Evolutionary conservation across 2,113 vertebrate species (phyloP).

Genomic region (Zingel zingel): DNA sequence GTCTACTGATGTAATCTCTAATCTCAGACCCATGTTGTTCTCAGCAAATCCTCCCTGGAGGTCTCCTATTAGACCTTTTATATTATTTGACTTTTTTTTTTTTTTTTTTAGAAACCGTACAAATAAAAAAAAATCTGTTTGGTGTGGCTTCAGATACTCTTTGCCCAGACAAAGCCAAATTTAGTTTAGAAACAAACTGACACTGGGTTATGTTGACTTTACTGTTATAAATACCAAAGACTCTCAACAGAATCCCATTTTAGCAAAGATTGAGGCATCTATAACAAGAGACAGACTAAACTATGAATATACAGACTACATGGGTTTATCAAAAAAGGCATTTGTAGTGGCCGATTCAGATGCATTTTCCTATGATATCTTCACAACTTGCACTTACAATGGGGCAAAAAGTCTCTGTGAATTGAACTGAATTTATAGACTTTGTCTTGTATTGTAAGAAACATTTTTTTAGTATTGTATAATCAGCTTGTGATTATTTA

Average conservation of each 20-base stretch:
- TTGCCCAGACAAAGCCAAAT: constrained; percentile 43
- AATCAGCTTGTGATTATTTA: background rate
- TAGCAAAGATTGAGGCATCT: constrained; percentile 11
- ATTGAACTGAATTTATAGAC: background rate
- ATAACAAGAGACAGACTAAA: constrained; percentile 20
- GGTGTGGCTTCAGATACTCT: constrained; percentile 35
- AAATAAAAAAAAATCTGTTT: constrained; percentile 41
- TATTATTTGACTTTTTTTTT: constrained; percentile 34
- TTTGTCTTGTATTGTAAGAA: background rate
- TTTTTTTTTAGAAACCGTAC: constrained; percentile 18
- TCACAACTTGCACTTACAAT: background rate
- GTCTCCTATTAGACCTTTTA: constrained; percentile 54
- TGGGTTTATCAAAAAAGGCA: background rate
- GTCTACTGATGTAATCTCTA: constrained; percentile 77
- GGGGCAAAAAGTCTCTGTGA: background rate
- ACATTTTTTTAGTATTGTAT: background rate
- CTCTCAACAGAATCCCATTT: constrained; percentile 42
- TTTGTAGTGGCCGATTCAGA: background rate
- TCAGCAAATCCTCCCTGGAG: constrained; percentile 71
- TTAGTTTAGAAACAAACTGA: constrained; percentile 51
- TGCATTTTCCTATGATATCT: background rate
- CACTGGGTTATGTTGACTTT: constrained; percentile 68
- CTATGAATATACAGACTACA: constrained; percentile 11
- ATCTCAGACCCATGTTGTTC: constrained; percentile 72
- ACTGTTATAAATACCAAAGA: constrained; percentile 60